Evolutionary conservation across 2,113 vertebrate genomes (phyloP).

Genomic region (Psilopogon haemacephalus): DNA sequence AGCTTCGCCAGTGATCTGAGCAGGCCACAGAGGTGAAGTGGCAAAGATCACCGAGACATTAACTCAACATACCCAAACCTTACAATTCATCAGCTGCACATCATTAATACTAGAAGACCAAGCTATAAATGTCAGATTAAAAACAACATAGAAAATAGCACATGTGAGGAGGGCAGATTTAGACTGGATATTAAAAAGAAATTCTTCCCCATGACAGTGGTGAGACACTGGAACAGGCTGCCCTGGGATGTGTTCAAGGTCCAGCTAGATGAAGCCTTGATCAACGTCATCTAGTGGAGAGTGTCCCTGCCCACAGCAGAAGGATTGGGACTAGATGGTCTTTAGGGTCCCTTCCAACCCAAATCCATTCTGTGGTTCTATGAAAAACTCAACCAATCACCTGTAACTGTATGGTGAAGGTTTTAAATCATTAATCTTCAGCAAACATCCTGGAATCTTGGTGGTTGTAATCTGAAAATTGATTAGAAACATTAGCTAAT

Average conservation of each 20-base stretch:
- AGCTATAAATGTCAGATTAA: background rate
- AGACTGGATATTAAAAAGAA: no score
- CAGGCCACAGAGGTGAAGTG: background rate
- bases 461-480: background rate
- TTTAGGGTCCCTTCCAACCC: no score
- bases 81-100: background rate
- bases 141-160: background rate
- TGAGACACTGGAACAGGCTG: no score
- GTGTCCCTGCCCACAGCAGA: no score
- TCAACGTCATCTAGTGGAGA: no score
- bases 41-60: background rate
- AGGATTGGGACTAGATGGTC: no score
- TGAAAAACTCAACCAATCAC: background rate
- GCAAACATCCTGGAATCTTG: background rate
- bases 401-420: background rate
- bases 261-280: no score
- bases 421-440: background rate
- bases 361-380: no score
- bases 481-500: background rate
- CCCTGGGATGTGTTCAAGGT: no score
- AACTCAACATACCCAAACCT: background rate
- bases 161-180: accelerated
- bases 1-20: background rate
- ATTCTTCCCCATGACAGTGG: no score
- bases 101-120: background rate